phyloP scores from a whole-genome alignment of 1,140 invertebrate species.

The Drosophila pandora region DNA sequence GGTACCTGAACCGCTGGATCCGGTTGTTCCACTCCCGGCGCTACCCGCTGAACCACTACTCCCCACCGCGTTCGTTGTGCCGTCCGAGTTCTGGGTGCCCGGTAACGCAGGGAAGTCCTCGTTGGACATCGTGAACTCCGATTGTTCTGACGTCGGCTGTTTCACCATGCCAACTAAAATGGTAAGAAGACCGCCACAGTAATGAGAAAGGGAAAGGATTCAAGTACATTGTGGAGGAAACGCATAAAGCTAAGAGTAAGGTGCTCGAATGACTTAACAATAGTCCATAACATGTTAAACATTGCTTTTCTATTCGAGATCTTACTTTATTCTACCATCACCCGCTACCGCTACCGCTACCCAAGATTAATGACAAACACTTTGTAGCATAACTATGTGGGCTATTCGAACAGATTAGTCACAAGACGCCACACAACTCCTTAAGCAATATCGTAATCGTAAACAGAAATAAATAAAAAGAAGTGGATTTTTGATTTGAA shows the following conservation, averaged over 20 bases:
- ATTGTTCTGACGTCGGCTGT: conserved; percentile 94
- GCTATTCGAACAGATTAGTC: conserved; percentile 1
- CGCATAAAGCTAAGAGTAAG: neutral
- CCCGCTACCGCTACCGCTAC: neutral
- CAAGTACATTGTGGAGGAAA: neutral
- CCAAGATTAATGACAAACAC: conserved; percentile 33
- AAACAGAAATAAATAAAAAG: conserved; percentile 69
- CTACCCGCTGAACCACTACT: conserved; percentile 16
- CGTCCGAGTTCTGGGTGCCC: conserved; percentile 85
- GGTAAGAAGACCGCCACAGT: conserved; percentile 24
- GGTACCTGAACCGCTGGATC: conserved; percentile 33
- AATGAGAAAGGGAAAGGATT: conserved; percentile 28
- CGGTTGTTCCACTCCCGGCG: conserved; percentile 40
- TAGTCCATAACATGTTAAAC: neutral
- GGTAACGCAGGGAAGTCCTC: conserved; percentile 99
- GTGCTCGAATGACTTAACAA: conserved; percentile 30
- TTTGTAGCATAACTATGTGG: conserved; percentile 27
- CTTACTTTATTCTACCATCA: conserved; percentile 20
- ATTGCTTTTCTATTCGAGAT: neutral
- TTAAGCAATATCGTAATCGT: conserved; percentile 44
- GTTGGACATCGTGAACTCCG: conserved; percentile 98
- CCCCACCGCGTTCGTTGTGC: conserved; percentile 84
- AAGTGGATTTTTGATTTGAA: conserved; percentile 80
- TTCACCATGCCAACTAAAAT: conserved; percentile 96
- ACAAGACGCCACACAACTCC: conserved; percentile 11